Percentiles rank a stretch among this genome's conserved stretches.
Evolutionary conservation across 1,140 invertebrate genomes (phyloP).

Genomic region (Rhagoletis pomonella): DNA sequence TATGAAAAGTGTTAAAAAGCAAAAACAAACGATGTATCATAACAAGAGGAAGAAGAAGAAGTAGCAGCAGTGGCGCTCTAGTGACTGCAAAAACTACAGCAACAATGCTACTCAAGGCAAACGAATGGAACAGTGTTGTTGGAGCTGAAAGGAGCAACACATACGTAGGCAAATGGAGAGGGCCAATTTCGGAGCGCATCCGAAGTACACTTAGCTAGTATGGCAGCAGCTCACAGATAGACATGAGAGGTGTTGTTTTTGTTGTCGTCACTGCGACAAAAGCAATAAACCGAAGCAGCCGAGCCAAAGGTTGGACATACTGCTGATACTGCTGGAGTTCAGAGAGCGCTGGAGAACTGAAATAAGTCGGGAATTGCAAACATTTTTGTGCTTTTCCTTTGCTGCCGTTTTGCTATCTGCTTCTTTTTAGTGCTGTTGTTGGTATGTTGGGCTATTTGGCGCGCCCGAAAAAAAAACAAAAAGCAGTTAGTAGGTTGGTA

Average conservation of each 20-base stretch:
- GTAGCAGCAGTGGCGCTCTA: neutral
- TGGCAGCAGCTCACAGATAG: neutral
- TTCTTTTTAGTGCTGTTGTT: neutral
- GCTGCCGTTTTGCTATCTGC: neutral
- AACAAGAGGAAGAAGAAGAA: neutral
- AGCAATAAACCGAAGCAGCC: neutral
- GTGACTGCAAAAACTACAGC: conserved; percentile 1
- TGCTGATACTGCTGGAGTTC: neutral
- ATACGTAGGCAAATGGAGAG: neutral
- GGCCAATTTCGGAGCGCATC: conserved; percentile 17
- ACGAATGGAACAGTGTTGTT: neutral
- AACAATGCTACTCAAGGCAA: conserved; percentile 26
- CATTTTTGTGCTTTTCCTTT: neutral
- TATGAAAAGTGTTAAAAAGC: conserved; percentile 48
- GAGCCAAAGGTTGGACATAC: conserved; percentile 24
- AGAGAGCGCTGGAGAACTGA: neutral
- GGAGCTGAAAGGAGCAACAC: neutral
- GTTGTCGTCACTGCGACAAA: neutral
- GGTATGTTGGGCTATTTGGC: neutral
- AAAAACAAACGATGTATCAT: conserved; percentile 26
- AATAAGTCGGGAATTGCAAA: neutral
- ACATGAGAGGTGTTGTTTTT: neutral
- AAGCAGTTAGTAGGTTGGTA: neutral
- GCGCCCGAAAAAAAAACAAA: conserved; percentile 1
- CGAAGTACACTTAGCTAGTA: neutral